Conservation (phyloP, 2,888 invertebrate genomes). For the Pilophorus perplexus region DNA sequence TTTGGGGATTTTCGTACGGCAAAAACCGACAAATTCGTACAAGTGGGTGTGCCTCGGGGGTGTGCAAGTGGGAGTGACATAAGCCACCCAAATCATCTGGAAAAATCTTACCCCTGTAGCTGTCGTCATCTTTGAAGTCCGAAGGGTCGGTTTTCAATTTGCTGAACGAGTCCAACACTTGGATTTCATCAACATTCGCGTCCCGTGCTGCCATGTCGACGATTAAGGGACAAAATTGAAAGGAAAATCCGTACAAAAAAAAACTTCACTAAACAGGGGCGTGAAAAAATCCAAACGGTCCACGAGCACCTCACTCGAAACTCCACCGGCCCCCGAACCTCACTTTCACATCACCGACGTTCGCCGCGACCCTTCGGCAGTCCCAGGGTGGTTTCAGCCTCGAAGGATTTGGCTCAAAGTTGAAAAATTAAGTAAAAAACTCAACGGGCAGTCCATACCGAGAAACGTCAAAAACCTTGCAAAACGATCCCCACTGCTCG, state of each 20-base stretch:
- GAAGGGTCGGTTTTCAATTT: slow-evolving; percentile 61
- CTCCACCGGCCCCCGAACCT: too few relatives aligned
- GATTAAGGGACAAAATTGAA: not conserved
- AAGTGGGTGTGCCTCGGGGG: slow-evolving; percentile 34
- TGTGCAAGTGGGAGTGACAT: not conserved
- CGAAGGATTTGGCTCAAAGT: too few relatives aligned
- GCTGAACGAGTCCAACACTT: slow-evolving; percentile 67
- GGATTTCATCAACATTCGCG: slow-evolving; percentile 69
- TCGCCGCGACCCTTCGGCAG: too few relatives aligned
- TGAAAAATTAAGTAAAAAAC: slow-evolving; percentile 19
- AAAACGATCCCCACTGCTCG: too few relatives aligned
- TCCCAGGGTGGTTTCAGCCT: too few relatives aligned
- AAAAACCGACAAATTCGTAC: not conserved
- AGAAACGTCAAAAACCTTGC: slow-evolving; percentile 29
- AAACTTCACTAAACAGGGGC: not conserved
- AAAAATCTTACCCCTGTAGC: slow-evolving; percentile 55
- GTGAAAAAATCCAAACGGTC: too few relatives aligned
- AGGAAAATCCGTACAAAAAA: not conserved
- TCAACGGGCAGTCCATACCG: slow-evolving; percentile 24
- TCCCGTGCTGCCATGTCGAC: slow-evolving; percentile 76
- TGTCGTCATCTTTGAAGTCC: slow-evolving; percentile 59
- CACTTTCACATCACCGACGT: too few relatives aligned
- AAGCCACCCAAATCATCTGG: slow-evolving; percentile 15
- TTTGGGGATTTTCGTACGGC: not conserved
- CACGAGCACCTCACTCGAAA: too few relatives aligned